Conservation (phyloP, 2,113 vertebrate genomes). For the Cariama cristata region DNA sequence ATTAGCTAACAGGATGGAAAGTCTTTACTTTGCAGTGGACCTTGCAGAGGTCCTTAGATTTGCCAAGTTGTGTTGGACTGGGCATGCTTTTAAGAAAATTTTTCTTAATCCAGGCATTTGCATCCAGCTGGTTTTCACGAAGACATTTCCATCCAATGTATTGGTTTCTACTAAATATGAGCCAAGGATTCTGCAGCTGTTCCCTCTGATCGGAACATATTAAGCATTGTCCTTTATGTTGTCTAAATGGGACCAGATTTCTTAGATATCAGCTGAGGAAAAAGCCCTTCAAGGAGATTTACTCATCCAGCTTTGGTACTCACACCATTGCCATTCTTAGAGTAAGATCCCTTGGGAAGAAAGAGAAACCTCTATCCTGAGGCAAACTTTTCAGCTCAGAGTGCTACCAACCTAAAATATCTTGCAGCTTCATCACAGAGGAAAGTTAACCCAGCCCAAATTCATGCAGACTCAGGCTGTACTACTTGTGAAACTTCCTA, state of each 20-base stretch:
- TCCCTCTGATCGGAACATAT: rapidly evolving
- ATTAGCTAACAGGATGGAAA: neutral
- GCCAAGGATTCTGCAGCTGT: neutral
- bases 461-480: neutral
- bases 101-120: neutral
- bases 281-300: neutral
- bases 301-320: neutral
- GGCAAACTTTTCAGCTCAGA: neutral
- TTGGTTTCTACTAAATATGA: neutral
- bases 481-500: neutral
- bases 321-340: neutral
- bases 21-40: neutral
- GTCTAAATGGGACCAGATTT: neutral
- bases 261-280: neutral
- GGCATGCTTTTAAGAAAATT: neutral
- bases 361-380: neutral
- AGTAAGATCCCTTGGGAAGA: neutral
- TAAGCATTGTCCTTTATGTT: neutral
- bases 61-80: neutral
- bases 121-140: neutral
- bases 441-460: neutral
- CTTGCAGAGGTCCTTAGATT: rapidly evolving
- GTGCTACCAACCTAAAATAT: neutral
- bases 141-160: neutral
- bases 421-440: neutral